Conservation (phyloP, 2,797 vertebrate species). For the Crax fasciolata region DNA sequence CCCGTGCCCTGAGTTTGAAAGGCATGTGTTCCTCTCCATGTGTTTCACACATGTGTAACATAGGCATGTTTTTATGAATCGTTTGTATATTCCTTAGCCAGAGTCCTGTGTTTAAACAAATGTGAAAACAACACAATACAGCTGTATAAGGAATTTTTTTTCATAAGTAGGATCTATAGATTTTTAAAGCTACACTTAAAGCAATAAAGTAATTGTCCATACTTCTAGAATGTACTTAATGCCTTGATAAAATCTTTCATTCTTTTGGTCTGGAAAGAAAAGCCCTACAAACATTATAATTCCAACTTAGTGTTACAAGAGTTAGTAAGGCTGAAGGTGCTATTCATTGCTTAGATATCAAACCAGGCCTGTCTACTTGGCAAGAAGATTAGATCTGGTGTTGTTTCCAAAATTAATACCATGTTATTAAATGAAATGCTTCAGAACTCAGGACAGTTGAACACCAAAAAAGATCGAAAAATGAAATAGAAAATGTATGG, state of each 20-base stretch:
- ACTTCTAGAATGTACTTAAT: conserved; percentile 42
- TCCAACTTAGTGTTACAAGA: conserved; percentile 5
- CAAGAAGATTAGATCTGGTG: conserved; percentile 35
- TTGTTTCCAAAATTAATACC: conserved; percentile 60
- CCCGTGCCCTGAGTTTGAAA: conserved; percentile 31
- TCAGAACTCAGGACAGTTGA: conserved; percentile 22
- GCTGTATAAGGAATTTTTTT: conserved; percentile 76
- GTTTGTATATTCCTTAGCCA: conserved; percentile 77
- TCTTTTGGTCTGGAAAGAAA: conserved; percentile 55
- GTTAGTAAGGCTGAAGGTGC: conserved; percentile 40
- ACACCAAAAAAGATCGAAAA: conserved; percentile 4
- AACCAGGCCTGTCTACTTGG: conserved; percentile 40
- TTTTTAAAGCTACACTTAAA: conserved; percentile 63
- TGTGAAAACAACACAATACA: conserved; percentile 78
- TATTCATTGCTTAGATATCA: conserved; percentile 54
- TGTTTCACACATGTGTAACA: conserved; percentile 79
- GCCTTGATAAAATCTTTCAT: conserved; percentile 61
- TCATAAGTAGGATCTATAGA: conserved; percentile 59
- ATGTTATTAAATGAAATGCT: conserved; percentile 56
- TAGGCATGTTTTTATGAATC: conserved; percentile 77
- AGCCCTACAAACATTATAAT: not conserved
- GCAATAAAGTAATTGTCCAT: conserved; percentile 62
- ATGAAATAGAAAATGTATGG: conserved; percentile 30
- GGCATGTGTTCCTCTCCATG: conserved; percentile 65
- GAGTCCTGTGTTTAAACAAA: conserved; percentile 77